These are phyloP conservation scores for Drosophila infuscata DNA, from an alignment of 2,888 invertebrate genomes.

Conservation along the genomic window DNA sequence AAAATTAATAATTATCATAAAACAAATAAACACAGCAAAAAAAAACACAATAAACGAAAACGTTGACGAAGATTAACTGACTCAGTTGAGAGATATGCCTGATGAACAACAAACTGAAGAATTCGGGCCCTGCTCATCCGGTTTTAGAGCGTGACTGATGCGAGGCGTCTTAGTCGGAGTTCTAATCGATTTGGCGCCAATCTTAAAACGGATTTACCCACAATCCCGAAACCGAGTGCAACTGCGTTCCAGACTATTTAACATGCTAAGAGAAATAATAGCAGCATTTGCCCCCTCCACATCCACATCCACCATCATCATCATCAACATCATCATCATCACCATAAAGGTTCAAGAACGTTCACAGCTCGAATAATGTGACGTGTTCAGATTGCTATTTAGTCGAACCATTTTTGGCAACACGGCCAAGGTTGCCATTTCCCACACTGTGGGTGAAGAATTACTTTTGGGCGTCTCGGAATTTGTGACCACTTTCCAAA, in stretches of 20 bases:
- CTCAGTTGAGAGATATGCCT: slow-evolving; percentile 64
- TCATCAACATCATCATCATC: not conserved
- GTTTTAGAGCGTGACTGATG: slow-evolving; percentile 50
- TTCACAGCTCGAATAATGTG: slow-evolving; percentile 46
- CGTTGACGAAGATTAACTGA: slow-evolving; percentile 40
- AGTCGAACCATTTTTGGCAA: slow-evolving; percentile 43
- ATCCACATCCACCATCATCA: not conserved
- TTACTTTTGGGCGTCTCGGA: slow-evolving; percentile 22
- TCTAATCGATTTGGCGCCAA: slow-evolving; percentile 70
- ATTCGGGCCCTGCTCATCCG: slow-evolving; percentile 57
- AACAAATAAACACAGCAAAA: not conserved
- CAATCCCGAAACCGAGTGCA: slow-evolving; percentile 39
- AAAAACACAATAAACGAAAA: slow-evolving; percentile 4
- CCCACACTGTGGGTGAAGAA: slow-evolving; percentile 51
- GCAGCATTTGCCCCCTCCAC: slow-evolving; percentile 7
- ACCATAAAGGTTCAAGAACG: slow-evolving; percentile 60
- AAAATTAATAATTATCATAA: not conserved
- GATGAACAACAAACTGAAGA: slow-evolving; percentile 23
- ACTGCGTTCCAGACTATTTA: slow-evolving; percentile 64
- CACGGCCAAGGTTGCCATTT: slow-evolving; percentile 64
- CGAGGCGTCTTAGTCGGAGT: slow-evolving; percentile 29
- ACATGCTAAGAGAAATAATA: slow-evolving; percentile 23
- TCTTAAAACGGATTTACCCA: slow-evolving; percentile 35
- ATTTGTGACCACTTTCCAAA: slow-evolving; percentile 59
- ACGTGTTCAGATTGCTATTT: slow-evolving; percentile 48